Conservation (phyloP, 2,797 vertebrate species). For the Borostomias antarcticus region DNA sequence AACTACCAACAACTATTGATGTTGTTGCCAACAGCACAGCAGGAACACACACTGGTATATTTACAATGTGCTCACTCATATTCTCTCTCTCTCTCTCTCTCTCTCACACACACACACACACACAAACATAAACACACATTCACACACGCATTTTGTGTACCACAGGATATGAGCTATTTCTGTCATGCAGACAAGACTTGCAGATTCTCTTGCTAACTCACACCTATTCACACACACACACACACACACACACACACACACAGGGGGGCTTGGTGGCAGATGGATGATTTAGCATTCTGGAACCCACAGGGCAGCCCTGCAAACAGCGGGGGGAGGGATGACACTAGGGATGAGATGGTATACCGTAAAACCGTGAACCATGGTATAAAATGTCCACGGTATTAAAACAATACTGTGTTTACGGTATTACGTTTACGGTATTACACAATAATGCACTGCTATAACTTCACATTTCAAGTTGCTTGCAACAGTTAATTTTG, state of each 20-base stretch:
- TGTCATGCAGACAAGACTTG: background rate
- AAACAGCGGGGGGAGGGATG: background rate
- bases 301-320: constrained; percentile 7
- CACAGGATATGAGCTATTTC: background rate
- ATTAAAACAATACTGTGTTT: too few species aligned
- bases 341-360: background rate
- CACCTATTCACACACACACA: background rate
- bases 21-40: background rate
- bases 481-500: too few species aligned
- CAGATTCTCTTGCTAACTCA: background rate
- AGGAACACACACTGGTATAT: background rate
- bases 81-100: background rate
- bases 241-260: background rate
- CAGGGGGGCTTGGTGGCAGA: constrained; percentile 5
- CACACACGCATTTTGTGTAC: background rate
- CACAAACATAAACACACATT: background rate
- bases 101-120: background rate
- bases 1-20: background rate
- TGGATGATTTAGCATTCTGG: constrained; percentile 16
- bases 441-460: too few species aligned
- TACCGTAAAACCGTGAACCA: too few species aligned
- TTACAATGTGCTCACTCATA: background rate
- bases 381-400: too few species aligned
- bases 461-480: too few species aligned
- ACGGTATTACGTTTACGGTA: too few species aligned